phyloP scores from a whole-genome alignment of 2,113 vertebrate species.

The Tetrao urogallus region DNA sequence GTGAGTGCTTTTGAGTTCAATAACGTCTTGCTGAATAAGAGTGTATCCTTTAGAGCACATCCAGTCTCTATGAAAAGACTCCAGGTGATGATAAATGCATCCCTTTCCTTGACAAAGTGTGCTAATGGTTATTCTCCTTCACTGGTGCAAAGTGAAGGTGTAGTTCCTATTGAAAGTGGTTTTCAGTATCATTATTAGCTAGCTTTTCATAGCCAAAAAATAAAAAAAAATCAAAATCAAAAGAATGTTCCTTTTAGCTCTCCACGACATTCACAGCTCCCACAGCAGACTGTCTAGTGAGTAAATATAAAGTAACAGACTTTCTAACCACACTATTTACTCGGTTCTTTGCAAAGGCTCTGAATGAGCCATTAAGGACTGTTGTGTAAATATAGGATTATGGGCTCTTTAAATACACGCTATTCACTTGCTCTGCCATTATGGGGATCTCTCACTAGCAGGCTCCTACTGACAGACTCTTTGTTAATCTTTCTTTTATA shows the following conservation, averaged over 20 bases:
- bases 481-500: constrained; percentile 32
- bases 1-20: constrained; percentile 62
- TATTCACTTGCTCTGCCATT: constrained; percentile 69
- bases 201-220: constrained; percentile 42
- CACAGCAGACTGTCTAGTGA: constrained; percentile 69
- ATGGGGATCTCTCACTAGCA: constrained; percentile 48
- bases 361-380: constrained; percentile 75
- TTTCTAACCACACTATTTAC: constrained; percentile 72
- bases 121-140: constrained; percentile 55
- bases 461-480: constrained; percentile 40
- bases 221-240: neutral
- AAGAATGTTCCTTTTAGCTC: constrained; percentile 63
- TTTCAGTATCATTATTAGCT: constrained; percentile 61
- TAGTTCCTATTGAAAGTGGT: constrained; percentile 55
- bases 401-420: constrained; percentile 68
- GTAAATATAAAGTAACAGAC: constrained; percentile 74
- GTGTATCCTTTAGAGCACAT: constrained; percentile 44
- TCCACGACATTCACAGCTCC: constrained; percentile 64
- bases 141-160: constrained; percentile 58
- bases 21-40: constrained; percentile 53
- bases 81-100: constrained; percentile 68
- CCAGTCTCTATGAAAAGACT: constrained; percentile 52
- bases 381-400: constrained; percentile 76
- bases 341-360: constrained; percentile 69
- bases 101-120: constrained; percentile 60